Evolutionary conservation across 2,888 invertebrate genomes (phyloP), one percentile per base, ranked within the genome.

Genomic region (Lasioglossum oenotherae): DNA sequence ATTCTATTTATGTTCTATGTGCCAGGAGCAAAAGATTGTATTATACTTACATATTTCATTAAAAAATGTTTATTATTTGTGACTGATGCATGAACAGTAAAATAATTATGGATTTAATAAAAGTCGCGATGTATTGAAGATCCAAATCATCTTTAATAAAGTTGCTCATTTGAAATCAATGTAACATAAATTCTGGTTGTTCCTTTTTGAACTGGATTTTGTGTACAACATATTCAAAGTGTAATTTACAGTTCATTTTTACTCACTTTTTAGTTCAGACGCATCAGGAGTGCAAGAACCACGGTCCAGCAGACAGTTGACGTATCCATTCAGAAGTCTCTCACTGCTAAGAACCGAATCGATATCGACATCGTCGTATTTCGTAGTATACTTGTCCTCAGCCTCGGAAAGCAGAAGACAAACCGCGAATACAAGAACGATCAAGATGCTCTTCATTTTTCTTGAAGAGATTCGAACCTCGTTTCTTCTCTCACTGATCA

Each of bases 211-310:
- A 27, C 2, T 6, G 14, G 12, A 27, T n/a, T 27, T 60, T 60
- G n/a, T 27, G 0, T 53, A 53, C 53, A 8, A 53, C 8, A 53
- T 23, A 53, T 53, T 53, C 23, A 23, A 53, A 53, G 23, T 2
- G 53, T 53, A 23, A 8, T 53, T 23, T 23, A 53, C 53, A 53
- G 8, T 10, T 53, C 1, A 23, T 8, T 23, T 53, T 53, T 6
- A 78, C 96, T 96, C 94, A 98, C 98, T 96, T 95, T 97, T 98
- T 0, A 98, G 95, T 94, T 97, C 97, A 88, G 96, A 96, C 71
- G 96, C 97, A 92, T 97, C 97, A 2, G 97, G 96, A 1, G 96
- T 97, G 93, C 98, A 98, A 74, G 96, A 96, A 46, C 97, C 97
- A 86, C 95, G 96, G 5, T 96, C 96, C 91, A 97, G 94, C 64